phyloP scores from a whole-genome alignment of 2,888 invertebrate species.

The Leptinotarsa peninsularis region DNA sequence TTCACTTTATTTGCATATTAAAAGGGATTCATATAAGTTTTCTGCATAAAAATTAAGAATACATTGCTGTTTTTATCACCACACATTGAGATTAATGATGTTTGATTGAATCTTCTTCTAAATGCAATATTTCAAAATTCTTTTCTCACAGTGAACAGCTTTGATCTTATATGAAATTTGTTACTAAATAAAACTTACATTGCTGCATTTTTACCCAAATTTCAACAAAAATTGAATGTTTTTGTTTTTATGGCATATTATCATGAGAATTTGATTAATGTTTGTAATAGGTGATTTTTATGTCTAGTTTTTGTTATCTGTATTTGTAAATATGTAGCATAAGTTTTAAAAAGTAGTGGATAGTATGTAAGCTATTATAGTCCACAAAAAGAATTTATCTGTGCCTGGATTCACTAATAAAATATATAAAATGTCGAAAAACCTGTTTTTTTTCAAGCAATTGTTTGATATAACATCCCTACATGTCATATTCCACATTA shows the following conservation, averaged over 20 bases:
- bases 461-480: too few relatives aligned
- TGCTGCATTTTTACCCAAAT: not conserved
- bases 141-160: too few relatives aligned
- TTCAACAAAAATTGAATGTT: not conserved
- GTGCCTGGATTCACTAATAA: conserved; percentile 66
- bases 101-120: too few relatives aligned
- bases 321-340: conserved; percentile 59
- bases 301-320: conserved; percentile 43
- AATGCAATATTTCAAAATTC: too few relatives aligned
- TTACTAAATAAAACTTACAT: not conserved
- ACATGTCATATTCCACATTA: too few relatives aligned
- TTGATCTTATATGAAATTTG: not conserved
- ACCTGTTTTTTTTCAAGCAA: not conserved
- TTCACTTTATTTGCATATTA: not conserved
- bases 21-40: not conserved
- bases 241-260: not conserved
- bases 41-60: not conserved
- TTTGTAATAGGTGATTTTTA: conserved; percentile 30
- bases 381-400: conserved; percentile 65
- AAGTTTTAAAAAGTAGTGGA: conserved; percentile 57
- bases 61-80: not conserved
- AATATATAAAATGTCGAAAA: conserved; percentile 41
- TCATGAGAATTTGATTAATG: conserved; percentile 23
- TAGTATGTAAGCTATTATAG: conserved; percentile 61
- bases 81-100: too few relatives aligned